phyloP scores from a whole-genome alignment of 2,888 invertebrate species.

The Eupithecia centaureata region DNA sequence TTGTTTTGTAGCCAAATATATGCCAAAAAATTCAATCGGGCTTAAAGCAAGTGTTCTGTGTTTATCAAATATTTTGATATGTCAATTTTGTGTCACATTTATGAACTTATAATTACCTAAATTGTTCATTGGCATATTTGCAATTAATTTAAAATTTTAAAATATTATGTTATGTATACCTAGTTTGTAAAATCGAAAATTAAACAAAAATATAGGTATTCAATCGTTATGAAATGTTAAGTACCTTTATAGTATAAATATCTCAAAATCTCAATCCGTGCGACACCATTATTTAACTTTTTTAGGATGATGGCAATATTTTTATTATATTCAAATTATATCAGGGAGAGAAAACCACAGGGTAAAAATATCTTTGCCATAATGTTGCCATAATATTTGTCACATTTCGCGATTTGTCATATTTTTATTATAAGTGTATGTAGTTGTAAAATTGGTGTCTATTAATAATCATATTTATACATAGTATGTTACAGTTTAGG shows the following conservation, averaged over 20 bases:
- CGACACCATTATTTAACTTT: not conserved
- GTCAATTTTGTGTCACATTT: not conserved
- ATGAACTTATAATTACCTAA: no score
- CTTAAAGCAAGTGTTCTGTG: not conserved
- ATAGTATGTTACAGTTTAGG: not conserved
- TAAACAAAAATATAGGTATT: not conserved
- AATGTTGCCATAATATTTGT: constrained; percentile 42
- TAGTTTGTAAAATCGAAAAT: not conserved
- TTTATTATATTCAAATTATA: constrained; percentile 20
- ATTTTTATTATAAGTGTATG: constrained; percentile 9
- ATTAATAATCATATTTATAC: constrained; percentile 3
- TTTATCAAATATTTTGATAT: not conserved
- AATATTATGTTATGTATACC: not conserved
- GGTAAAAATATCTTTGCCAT: constrained; percentile 40
- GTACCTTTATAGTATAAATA: not conserved
- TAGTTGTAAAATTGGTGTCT: constrained; percentile 24
- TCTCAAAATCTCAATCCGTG: not conserved
- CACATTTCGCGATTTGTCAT: constrained; percentile 24
- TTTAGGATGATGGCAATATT: constrained; percentile 5
- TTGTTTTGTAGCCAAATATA: constrained; percentile 11
- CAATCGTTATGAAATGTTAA: not conserved
- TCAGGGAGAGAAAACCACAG: constrained; percentile 46
- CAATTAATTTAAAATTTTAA: not conserved
- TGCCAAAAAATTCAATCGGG: constrained; percentile 18
- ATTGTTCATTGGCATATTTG: not conserved